Conservation (phyloP, 2,113 vertebrate species). For the Pelmatolapia mariae region DNA sequence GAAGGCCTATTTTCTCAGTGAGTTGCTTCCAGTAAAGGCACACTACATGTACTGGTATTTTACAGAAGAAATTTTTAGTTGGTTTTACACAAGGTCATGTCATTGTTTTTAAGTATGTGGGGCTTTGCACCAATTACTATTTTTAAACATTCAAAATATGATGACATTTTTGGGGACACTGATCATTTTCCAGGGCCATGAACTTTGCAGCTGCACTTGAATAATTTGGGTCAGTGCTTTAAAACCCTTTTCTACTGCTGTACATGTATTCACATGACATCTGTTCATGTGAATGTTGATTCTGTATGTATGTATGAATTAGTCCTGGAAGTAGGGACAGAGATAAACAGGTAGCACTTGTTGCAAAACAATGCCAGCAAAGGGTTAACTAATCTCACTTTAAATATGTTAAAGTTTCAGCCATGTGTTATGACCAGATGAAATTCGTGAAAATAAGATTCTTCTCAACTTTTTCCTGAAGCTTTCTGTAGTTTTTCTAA, state of each 20-base stretch:
- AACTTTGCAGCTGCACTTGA: neutral
- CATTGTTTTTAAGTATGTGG: neutral
- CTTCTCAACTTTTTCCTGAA: neutral
- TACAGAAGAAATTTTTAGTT: accelerated
- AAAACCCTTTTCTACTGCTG: neutral
- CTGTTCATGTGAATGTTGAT: neutral
- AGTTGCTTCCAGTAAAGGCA: neutral
- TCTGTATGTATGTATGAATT: neutral
- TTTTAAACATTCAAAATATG: neutral
- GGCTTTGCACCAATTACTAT: neutral
- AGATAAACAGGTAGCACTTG: neutral
- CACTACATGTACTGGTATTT: neutral
- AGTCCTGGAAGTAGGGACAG: neutral
- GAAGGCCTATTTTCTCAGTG: neutral
- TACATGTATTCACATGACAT: neutral
- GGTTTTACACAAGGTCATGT: neutral
- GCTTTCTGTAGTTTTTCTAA: neutral
- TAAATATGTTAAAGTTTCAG: neutral
- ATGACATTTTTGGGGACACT: neutral
- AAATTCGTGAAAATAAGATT: neutral
- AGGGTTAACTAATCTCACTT: neutral
- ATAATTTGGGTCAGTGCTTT: neutral
- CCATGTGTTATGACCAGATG: neutral
- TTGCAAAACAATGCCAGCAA: neutral
- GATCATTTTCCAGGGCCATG: neutral